phyloP scores from a whole-genome alignment of 2,797 vertebrate species.

The Enteromius radiatus region DNA sequence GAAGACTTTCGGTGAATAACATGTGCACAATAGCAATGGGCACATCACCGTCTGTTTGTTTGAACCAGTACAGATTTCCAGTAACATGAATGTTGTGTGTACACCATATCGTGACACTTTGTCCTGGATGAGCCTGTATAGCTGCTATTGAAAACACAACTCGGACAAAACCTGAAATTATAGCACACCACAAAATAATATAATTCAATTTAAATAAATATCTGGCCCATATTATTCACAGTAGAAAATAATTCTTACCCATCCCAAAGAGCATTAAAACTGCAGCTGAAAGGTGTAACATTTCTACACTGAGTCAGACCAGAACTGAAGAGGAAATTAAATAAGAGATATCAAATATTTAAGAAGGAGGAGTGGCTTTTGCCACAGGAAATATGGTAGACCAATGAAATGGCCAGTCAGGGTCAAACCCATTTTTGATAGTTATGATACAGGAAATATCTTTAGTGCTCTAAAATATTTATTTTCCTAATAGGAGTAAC shows the following conservation, averaged over 20 bases:
- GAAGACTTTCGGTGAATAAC: not conserved
- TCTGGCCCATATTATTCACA: not conserved
- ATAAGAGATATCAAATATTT: not conserved
- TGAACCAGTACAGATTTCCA: not conserved
- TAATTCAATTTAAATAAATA: not conserved
- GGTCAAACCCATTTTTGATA: not conserved
- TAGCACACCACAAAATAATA: not conserved
- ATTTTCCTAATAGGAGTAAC: too few relatives aligned
- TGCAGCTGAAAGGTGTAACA: not conserved
- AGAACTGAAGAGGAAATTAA: conserved; percentile 33
- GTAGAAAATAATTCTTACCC: not conserved
- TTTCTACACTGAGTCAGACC: conserved; percentile 18
- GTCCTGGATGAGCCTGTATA: not conserved
- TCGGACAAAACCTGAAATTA: conserved; percentile 23
- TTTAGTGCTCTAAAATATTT: not conserved
- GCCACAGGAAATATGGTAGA: not conserved
- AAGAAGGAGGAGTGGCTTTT: conserved; percentile 20
- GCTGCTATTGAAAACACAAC: not conserved
- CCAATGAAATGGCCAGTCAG: not conserved
- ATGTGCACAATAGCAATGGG: not conserved
- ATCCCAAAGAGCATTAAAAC: conserved; percentile 6
- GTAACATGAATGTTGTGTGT: not conserved
- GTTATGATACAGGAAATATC: not conserved
- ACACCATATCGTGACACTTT: conserved; percentile 16
- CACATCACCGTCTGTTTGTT: not conserved